Evolutionary conservation across 2,797 vertebrate genomes (phyloP).

Genomic region (Cercopithecus neglectus): DNA sequence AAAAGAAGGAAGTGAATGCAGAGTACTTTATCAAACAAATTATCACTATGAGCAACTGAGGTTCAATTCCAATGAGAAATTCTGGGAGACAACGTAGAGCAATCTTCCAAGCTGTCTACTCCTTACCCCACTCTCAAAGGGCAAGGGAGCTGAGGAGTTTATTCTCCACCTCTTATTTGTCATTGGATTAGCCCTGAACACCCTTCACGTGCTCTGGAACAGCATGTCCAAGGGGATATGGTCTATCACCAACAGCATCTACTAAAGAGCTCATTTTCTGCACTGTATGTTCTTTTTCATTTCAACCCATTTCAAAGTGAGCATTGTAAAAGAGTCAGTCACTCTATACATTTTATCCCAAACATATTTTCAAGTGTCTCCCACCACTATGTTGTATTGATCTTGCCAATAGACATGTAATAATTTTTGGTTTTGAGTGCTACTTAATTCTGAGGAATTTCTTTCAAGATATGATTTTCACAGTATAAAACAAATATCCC

Average conservation of each 20-base stretch:
- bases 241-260: conserved; percentile 37
- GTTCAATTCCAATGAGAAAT: neutral
- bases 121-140: neutral
- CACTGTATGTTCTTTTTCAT: conserved; percentile 21
- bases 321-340: conserved; percentile 6
- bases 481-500: conserved; percentile 31
- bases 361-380: conserved; percentile 15
- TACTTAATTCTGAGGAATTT: conserved; percentile 52
- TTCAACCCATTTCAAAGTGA: conserved; percentile 26
- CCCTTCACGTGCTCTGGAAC: neutral
- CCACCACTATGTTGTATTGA: neutral
- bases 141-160: neutral
- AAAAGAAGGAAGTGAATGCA: neutral
- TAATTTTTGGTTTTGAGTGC: conserved; percentile 28
- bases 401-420: conserved; percentile 29
- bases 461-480: conserved; percentile 50
- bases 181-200: neutral
- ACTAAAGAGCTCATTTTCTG: conserved; percentile 15
- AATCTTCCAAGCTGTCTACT: neutral
- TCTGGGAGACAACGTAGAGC: neutral
- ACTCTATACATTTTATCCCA: neutral
- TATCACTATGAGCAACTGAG: neutral
- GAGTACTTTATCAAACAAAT: conserved; percentile 4
- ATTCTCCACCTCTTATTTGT: neutral
- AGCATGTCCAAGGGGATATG: neutral